A percentile compares a stretch with the other conserved stretches of the same genome.
Evolutionary conservation across 2,797 vertebrate genomes (phyloP).

Genomic region (Acanthurus tractus): DNA sequence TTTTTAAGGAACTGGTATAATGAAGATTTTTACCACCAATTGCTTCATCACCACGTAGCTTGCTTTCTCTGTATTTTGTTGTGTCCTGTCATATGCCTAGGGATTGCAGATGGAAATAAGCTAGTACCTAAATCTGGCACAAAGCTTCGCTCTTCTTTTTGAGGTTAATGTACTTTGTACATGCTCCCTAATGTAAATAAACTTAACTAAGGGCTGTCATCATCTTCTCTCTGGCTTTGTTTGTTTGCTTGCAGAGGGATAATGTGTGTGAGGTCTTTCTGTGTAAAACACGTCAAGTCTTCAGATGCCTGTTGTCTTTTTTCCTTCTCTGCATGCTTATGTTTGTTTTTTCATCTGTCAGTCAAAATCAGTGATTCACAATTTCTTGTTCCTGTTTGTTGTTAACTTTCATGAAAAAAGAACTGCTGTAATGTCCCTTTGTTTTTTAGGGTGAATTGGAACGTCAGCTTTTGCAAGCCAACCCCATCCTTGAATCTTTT

Average conservation of each 20-base stretch:
- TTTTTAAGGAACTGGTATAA: no score
- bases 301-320: slow-evolving; percentile 11
- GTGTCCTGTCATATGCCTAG: no score
- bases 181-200: no score
- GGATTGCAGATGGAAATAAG: no score
- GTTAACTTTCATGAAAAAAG: slow-evolving; percentile 19
- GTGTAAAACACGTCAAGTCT: slow-evolving; percentile 22
- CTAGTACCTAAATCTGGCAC: no score
- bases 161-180: no score
- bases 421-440: slow-evolving; percentile 26
- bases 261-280: slow-evolving; percentile 14
- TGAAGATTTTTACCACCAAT: no score
- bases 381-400: slow-evolving; percentile 14
- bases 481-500: slow-evolving; percentile 98
- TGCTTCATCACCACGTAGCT: no score
- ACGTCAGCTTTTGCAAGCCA: slow-evolving; percentile 97
- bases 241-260: not conserved
- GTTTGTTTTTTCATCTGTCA: slow-evolving; percentile 15
- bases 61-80: no score
- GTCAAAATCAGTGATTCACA: slow-evolving; percentile 21
- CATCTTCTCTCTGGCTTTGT: slow-evolving; percentile 13
- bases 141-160: no score
- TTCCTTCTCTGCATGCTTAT: slow-evolving; percentile 65
- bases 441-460: slow-evolving; percentile 93
- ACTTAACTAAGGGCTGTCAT: not conserved